phyloP scores from a whole-genome alignment of 2,888 invertebrate species.

The Eubasilissa splendida region DNA sequence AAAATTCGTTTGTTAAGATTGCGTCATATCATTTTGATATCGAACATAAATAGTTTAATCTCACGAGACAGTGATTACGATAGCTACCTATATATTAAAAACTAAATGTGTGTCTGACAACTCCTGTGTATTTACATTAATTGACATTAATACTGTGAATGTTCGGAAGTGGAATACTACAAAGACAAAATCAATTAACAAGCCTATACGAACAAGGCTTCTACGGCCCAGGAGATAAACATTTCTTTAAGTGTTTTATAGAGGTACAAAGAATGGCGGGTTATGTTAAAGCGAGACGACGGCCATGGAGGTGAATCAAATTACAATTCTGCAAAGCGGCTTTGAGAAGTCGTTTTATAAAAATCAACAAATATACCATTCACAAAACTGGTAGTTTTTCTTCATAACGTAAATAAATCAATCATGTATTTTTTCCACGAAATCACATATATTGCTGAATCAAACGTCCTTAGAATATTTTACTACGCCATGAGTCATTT shows the following conservation, averaged over 20 bases:
- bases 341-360: too few species aligned
- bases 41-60: not conserved
- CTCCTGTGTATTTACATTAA: conserved; percentile 30
- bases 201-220: conserved; percentile 28
- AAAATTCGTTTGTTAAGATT: too few species aligned
- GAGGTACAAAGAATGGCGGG: conserved; percentile 24
- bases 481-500: too few species aligned
- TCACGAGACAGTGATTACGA: not conserved
- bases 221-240: conserved; percentile 39
- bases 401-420: too few species aligned
- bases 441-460: too few species aligned
- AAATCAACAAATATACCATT: too few species aligned
- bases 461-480: too few species aligned
- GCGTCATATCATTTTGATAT: not conserved
- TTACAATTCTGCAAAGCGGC: too few species aligned
- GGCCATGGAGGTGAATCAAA: too few species aligned
- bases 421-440: too few species aligned
- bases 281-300: not conserved
- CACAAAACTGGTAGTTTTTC: too few species aligned
- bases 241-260: conserved; percentile 42
- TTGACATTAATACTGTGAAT: conserved; percentile 40
- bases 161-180: conserved; percentile 31
- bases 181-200: conserved; percentile 44
- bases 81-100: not conserved
- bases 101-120: not conserved